Conservation (phyloP, 1,140 invertebrate genomes). For the Drosophila funebris region DNA sequence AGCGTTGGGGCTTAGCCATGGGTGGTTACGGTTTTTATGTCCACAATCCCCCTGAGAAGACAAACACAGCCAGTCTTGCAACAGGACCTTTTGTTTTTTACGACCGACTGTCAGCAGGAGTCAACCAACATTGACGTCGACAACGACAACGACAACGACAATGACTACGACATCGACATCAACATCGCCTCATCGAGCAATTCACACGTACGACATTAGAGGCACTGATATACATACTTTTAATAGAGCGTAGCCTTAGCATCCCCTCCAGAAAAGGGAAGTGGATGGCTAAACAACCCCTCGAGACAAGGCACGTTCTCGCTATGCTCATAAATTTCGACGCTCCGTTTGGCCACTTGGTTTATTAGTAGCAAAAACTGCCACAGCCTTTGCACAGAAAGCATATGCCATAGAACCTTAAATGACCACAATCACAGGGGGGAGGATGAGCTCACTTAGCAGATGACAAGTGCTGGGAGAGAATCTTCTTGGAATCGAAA, state of each 20-base stretch:
- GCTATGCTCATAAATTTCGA: conserved; percentile 27
- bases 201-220: conserved; percentile 73
- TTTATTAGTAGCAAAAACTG: conserved; percentile 34
- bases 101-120: conserved; percentile 51
- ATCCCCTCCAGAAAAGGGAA: neutral
- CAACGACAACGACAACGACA: neutral
- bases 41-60: neutral
- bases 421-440: conserved; percentile 1
- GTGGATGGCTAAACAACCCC: neutral
- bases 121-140: conserved; percentile 16
- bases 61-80: conserved; percentile 5
- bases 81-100: conserved; percentile 72
- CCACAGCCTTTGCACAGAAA: neutral
- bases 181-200: conserved; percentile 34
- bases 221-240: conserved; percentile 68
- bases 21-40: conserved; percentile 69
- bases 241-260: conserved; percentile 32
- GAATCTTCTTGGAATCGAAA: neutral
- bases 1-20: conserved; percentile 67
- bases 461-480: conserved; percentile 6
- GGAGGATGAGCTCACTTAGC: conserved; percentile 10
- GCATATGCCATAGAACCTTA: conserved; percentile 12
- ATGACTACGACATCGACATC: neutral
- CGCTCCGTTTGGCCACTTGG: conserved; percentile 22
- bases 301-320: conserved; percentile 18